Evolutionary conservation across 2,888 invertebrate genomes (phyloP), one percentile per base, ranked within the genome.

Genomic region (Idaea dimidiata): DNA sequence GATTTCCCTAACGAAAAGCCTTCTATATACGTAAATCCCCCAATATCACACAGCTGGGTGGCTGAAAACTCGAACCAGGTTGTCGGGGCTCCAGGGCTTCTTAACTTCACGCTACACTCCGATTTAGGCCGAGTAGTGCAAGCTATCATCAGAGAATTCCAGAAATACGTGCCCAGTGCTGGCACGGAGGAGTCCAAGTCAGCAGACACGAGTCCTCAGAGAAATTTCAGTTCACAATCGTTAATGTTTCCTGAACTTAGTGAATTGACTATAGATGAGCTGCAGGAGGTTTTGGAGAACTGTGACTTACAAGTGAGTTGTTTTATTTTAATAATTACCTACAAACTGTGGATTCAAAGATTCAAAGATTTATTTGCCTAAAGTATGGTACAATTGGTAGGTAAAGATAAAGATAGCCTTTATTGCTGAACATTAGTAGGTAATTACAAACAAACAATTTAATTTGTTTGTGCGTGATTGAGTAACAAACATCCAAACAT

Each of bases 51-150:
- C 84, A 94, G 94, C 0, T 97, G 96, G 96, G 93, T 96, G 0
- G 94, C 94, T 56, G 86, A 92, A 8, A 94, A 95, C 66, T 93
- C 93, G 0, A 95, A 96, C 62, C 95, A 96, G 87, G 94, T 97
- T 33, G 91, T 94, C 16, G 93, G 94, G 18, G 96, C 96, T 17
- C 97, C 97, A 0, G 97, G 97, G 4, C 83, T 97, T 54, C 76
- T 96, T 55, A 96, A 96, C 94, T 97, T 95, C 77, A 95, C 96
- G 17, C 89, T 94, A 56, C 96, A 96, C 86, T 96, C 96, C 0
- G 97, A 97, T 86, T 91, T 97, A 69, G 96, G 96, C 0, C 93
- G 96, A 63, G 95, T 97, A 3, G 97, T 97, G 0, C 96, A 96
- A 82, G 97, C 96, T 17, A 95, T 97, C 59, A 96, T 96, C 67